A percentile compares a stretch with the other conserved stretches of the same genome.
These are phyloP conservation scores for Acrobeloides nanus DNA, from an alignment of 2,888 invertebrate species.

Conservation along the genomic window DNA sequence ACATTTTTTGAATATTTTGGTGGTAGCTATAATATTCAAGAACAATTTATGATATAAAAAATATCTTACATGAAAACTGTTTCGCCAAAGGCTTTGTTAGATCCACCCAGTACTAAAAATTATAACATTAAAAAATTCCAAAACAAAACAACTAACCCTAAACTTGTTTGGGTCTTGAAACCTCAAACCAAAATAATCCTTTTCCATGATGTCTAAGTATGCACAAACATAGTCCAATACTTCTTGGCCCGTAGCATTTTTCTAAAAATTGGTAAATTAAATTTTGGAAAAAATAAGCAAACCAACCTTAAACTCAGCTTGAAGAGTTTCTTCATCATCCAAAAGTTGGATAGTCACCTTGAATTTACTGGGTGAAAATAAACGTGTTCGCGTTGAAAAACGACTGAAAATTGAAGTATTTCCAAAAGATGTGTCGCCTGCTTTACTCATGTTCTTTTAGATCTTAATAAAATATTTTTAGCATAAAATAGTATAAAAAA, in stretches of 20 bases:
- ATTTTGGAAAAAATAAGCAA: too few relatives aligned
- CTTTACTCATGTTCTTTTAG: too few relatives aligned
- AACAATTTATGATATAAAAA: too few relatives aligned
- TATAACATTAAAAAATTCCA: neutral
- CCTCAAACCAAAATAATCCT: slow-evolving; percentile 85
- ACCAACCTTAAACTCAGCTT: slow-evolving; percentile 43
- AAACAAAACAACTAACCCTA: slow-evolving; percentile 64
- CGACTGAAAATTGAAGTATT: too few relatives aligned
- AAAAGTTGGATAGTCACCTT: slow-evolving; percentile 44
- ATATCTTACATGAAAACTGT: too few relatives aligned
- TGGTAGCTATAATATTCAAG: too few relatives aligned
- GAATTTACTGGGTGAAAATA: slow-evolving; percentile 31
- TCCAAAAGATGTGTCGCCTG: too few relatives aligned
- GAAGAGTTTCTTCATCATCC: slow-evolving; percentile 43
- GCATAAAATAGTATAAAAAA: too few relatives aligned
- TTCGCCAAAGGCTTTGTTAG: slow-evolving; percentile 79
- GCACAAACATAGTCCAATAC: slow-evolving; percentile 82
- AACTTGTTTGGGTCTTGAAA: slow-evolving; percentile 82
- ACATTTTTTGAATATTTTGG: too few relatives aligned
- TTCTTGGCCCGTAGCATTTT: slow-evolving; percentile 67
- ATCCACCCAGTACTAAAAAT: slow-evolving; percentile 84
- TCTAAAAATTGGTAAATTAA: too few relatives aligned
- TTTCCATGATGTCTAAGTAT: slow-evolving; percentile 79
- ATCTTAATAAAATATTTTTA: too few relatives aligned
- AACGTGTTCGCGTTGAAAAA: neutral